Percentiles rank a stretch among this genome's conserved stretches.
phyloP scores from a whole-genome alignment of 2,888 invertebrate species.

The Terebella lapidaria region DNA sequence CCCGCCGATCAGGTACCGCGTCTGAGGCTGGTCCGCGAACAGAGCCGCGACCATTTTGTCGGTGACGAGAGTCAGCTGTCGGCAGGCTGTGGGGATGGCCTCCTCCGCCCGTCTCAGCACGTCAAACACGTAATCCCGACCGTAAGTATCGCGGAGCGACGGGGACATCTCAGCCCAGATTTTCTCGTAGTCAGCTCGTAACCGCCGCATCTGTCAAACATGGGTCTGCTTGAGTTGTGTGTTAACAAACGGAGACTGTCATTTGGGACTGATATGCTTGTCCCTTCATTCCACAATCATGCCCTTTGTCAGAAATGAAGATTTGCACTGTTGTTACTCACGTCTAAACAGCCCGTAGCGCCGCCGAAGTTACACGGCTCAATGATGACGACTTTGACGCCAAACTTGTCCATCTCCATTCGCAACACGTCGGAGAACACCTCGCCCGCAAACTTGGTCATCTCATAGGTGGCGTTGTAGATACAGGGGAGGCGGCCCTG shows the following conservation, averaged over 20 bases:
- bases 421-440: slow-evolving; percentile 39
- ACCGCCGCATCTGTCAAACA: neutral
- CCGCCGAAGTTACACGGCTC: slow-evolving; percentile 52
- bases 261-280: too few relatives aligned
- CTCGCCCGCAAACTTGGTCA: slow-evolving; percentile 39
- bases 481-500: slow-evolving; percentile 44
- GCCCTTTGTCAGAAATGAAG: too few relatives aligned
- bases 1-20: neutral
- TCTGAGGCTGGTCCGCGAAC: neutral
- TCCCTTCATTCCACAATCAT: too few relatives aligned
- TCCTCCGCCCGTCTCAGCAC: neutral
- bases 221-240: too few relatives aligned
- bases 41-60: neutral
- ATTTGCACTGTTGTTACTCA: too few relatives aligned
- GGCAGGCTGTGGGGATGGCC: neutral
- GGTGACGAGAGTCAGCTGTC: neutral
- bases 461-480: slow-evolving; percentile 33
- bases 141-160: neutral
- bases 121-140: neutral
- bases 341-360: slow-evolving; percentile 26
- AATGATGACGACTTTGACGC: slow-evolving; percentile 35
- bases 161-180: neutral
- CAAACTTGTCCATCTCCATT: slow-evolving; percentile 40
- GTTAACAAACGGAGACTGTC: too few relatives aligned
- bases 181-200: neutral